Evolutionary conservation across 2,113 vertebrate genomes (phyloP), one percentile per base, ranked within the genome.

Genomic region (Brachyhypopomus gauderio): DNA sequence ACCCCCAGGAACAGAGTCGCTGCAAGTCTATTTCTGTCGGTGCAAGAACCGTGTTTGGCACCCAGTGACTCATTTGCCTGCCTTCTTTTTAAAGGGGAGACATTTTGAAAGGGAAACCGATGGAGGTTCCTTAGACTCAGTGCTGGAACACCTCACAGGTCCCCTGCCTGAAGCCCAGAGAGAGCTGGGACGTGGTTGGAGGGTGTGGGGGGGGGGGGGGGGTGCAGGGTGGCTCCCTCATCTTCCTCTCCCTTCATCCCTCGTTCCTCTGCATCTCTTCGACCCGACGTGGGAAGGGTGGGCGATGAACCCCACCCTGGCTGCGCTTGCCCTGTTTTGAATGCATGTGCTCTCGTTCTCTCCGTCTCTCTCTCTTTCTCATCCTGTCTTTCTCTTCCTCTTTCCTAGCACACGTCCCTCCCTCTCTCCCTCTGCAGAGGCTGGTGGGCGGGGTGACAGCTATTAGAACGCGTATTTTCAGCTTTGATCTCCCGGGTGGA

Each of bases 401-500:
- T 30, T 30, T 30, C 30, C n/a, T n/a, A n/a, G n/a, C n/a, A n/a
- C 19, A 4, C 19, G 11, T 27, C 5, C 4, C 12, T 22, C 73
- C 20, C 22, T 64, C 22, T 22, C 36, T 64, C 5, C 48, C 14
- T n/a, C 5, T 1, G 17, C 19, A 64, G 82, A 77, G 87, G 86
- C 74, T 87, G 64, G 88, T 87, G 87, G 87, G 87, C 84, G 89
- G 89, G 89, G 85, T 88, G 86, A 88, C 89, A 89, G 85, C 86
- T 85, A 90, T 92, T 90, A 91, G 88, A 89, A 91, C 85, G 85
- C 86, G 48, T 86, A 86, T 86, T 85, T 76, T 75, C 45, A 56
- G 78, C 90, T 92, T 92, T 91, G 89, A 93, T 92, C 89, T 86
- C 41, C 73, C 79, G 83, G 85, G 76, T 34, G 62, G 87, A 86